Percentiles rank a stretch among this genome's conserved stretches.
Evolutionary conservation across 2,797 vertebrate genomes (phyloP).

Genomic region (Lepilemur septentrionalis): DNA sequence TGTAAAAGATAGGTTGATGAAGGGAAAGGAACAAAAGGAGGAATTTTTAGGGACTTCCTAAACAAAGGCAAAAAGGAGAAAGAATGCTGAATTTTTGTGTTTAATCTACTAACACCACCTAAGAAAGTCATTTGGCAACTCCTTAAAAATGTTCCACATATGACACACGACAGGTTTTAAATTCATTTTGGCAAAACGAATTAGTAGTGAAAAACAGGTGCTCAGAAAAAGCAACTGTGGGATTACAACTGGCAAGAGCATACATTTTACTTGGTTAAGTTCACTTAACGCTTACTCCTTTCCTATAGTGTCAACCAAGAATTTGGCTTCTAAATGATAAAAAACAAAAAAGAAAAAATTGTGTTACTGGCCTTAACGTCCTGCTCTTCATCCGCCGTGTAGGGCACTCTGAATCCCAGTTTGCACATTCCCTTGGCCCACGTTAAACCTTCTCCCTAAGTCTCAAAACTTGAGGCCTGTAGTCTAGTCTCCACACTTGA

Average conservation of each 20-base stretch:
- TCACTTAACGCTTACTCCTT: not conserved
- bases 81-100: not conserved
- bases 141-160: not conserved
- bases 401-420: rapidly evolving
- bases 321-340: not conserved
- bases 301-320: not conserved
- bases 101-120: not conserved
- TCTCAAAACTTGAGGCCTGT: not conserved
- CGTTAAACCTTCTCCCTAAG: not conserved
- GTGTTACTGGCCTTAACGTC: not conserved
- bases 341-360: not conserved
- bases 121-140: not conserved
- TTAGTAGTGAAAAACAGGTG: not conserved
- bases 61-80: not conserved
- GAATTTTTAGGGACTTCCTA: not conserved
- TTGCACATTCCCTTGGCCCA: not conserved
- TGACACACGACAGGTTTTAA: not conserved
- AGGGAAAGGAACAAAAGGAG: not conserved
- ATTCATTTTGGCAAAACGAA: not conserved
- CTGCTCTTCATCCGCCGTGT: not conserved
- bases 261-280: not conserved
- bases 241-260: not conserved
- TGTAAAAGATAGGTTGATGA: not conserved
- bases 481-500: not conserved
- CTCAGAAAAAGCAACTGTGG: not conserved